phyloP scores from a whole-genome alignment of 2,113 vertebrate species.

The Argyrosomus japonicus region DNA sequence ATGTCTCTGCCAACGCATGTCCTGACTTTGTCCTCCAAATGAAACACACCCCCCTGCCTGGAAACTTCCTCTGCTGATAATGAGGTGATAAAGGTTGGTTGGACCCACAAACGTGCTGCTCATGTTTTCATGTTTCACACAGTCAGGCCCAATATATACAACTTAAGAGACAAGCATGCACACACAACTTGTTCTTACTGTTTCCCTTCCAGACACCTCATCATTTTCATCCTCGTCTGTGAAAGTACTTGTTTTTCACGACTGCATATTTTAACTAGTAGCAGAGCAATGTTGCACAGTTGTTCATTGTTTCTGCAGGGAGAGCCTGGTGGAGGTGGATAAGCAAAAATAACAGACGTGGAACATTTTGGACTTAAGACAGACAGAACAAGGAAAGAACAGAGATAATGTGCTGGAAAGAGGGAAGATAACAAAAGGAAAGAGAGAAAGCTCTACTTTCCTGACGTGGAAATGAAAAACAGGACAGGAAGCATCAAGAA shows the following conservation, averaged over 20 bases:
- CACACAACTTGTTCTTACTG: conserved; percentile 16
- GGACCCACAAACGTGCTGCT: conserved; percentile 25
- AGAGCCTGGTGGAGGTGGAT: conserved; percentile 69
- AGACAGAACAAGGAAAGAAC: conserved; percentile 22
- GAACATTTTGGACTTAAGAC: conserved; percentile 51
- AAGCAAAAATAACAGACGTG: conserved; percentile 69
- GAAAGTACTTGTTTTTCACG: conserved; percentile 25
- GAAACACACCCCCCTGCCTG: conserved; percentile 52
- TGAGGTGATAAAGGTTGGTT: conserved; percentile 49
- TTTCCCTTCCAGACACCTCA: conserved; percentile 32
- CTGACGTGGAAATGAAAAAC: conserved; percentile 14
- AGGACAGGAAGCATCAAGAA: conserved; percentile 8
- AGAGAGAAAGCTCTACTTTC: not conserved
- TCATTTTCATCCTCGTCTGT: conserved; percentile 14
- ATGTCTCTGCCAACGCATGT: conserved; percentile 54
- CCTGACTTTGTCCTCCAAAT: conserved; percentile 60
- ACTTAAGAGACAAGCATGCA: conserved; percentile 8
- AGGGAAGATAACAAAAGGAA: conserved; percentile 35
- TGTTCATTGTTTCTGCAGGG: conserved; percentile 54
- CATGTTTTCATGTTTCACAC: conserved; percentile 49
- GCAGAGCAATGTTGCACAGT: conserved; percentile 54
- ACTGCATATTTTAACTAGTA: conserved; percentile 31
- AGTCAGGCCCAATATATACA: conserved; percentile 28
- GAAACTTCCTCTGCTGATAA: conserved; percentile 76
- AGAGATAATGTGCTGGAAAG: conserved; percentile 34